These are phyloP conservation scores for Nomada hirtipes DNA, from an alignment of 2,888 invertebrate species.

Conservation along the genomic window DNA sequence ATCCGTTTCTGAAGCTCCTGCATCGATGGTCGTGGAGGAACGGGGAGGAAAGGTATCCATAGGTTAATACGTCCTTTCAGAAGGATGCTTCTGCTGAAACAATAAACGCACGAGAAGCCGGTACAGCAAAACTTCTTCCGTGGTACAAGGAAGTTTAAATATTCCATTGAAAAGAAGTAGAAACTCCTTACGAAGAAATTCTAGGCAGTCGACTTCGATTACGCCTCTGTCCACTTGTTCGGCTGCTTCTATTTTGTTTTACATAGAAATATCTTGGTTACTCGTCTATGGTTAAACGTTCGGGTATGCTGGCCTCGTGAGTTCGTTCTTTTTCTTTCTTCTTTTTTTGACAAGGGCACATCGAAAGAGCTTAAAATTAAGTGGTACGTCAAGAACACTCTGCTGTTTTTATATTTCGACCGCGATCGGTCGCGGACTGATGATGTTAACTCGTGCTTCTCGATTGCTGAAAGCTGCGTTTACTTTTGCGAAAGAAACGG, in stretches of 20 bases:
- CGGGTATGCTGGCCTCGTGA: background rate
- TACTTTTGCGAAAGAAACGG: constrained; percentile 14
- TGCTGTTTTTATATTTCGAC: constrained; percentile 12
- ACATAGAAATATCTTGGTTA: background rate
- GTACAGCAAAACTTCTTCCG: constrained; percentile 1
- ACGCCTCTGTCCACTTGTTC: background rate
- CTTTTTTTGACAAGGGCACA: background rate
- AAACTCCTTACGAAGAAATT: background rate
- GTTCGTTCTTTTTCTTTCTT: too few species aligned
- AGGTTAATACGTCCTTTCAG: background rate
- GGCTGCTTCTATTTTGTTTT: background rate
- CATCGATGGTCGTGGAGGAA: background rate
- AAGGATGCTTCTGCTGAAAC: background rate
- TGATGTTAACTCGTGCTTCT: constrained; percentile 18
- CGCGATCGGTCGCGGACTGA: constrained; percentile 15
- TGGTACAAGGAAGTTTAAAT: constrained; percentile 1
- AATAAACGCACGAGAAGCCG: background rate
- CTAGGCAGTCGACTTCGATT: background rate
- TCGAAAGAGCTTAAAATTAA: constrained; percentile 1
- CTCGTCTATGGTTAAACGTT: background rate
- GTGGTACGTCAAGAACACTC: constrained; percentile 18
- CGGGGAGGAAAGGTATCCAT: background rate
- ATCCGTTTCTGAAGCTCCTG: background rate
- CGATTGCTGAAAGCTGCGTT: constrained; percentile 35
- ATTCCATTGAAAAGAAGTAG: constrained; percentile 4